Base-by-base conservation (phyloP, 2,888 invertebrate species). In the Limnephilus rhombicus region DNA sequence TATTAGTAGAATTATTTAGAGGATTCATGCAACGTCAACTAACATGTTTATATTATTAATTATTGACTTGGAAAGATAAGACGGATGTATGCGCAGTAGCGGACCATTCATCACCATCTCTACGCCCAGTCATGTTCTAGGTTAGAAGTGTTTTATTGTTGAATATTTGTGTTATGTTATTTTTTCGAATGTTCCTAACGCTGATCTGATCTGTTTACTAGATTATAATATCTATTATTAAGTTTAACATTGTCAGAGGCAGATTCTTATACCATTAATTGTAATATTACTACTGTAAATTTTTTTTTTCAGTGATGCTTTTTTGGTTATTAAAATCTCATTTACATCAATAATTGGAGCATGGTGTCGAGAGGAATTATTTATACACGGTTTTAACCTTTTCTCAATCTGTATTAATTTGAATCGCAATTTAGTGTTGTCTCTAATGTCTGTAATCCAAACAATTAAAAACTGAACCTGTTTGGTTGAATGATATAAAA, bases 181-280 rank as follows among this genome's bases (percentile, higher is more conserved):
- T 83, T 37, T 83, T 83, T 83, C 24, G n/a, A 34, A 85, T 85
- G 85, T 85, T 85, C 85, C 85, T 85, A 34, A 85, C 24, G 31
- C 82, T n/a, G 85, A 85, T 85, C 85, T 85, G 85, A 85, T 85
- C 68, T 68, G 68, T 68, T 68, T 68, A 68, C 68, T 68, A 68
- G n/a, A 68, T 68, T 68, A 68, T 49, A 13, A 68, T 49, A 49
- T 68, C 24, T 68, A 68, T 68, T 24, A 68, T 68, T 68, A 68
- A 68, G 68, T 68, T 68, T 68, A n/a, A 68, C 24, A 68, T 68
- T 68, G 7, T 68, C 68, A n/a, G 24, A 68, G 68, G 68, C 68
- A 68, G 68, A 68, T 68, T 68, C 68, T 68, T 68, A 24, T n/a
- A 68, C 68, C 68, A 68, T 68, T 68, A 24, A 68, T n/a, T 24